phyloP scores from a whole-genome alignment of 2,113 vertebrate species.

The Cyprinodon variegatus region DNA sequence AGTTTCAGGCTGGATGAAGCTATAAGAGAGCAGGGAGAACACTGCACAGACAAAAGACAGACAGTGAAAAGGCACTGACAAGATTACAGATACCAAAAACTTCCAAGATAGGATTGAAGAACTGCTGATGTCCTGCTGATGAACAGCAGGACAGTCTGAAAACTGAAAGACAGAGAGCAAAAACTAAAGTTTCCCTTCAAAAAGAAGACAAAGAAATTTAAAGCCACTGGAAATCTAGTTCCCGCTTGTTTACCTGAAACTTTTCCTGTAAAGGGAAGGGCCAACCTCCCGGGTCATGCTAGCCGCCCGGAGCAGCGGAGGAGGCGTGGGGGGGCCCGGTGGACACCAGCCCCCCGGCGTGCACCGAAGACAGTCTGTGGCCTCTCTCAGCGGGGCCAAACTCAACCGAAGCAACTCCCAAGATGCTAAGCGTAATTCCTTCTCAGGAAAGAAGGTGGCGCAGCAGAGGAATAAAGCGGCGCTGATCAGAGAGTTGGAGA shows the following conservation, averaged over 20 bases:
- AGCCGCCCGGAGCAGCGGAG: conserved; percentile 84
- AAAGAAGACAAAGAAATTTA: neutral
- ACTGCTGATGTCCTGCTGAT: neutral
- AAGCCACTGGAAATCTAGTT: conserved; percentile 8
- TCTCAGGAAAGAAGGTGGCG: conserved; percentile 64
- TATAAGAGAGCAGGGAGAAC: conserved; percentile 79
- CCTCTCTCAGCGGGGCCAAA: conserved; percentile 77
- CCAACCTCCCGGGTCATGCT: conserved; percentile 79
- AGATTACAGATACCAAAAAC: conserved; percentile 10
- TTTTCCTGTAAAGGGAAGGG: conserved; percentile 50
- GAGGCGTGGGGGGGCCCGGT: conserved; percentile 73
- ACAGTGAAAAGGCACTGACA: conserved; percentile 27
- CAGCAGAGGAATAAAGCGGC: conserved; percentile 80
- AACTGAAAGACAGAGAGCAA: neutral
- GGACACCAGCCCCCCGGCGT: conserved; percentile 73
- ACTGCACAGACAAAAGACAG: conserved; percentile 35
- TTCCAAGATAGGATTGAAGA: neutral
- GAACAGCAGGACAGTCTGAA: neutral
- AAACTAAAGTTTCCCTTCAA: neutral
- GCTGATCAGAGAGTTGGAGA: conserved; percentile 88
- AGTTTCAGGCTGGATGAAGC: conserved; percentile 86
- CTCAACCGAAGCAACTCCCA: conserved; percentile 77
- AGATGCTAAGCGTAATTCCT: conserved; percentile 73
- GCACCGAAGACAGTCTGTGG: conserved; percentile 83
- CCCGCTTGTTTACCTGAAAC: conserved; percentile 22